Evolutionary conservation across 2,113 vertebrate genomes (phyloP).

Genomic region (Oxyruncus cristatus): DNA sequence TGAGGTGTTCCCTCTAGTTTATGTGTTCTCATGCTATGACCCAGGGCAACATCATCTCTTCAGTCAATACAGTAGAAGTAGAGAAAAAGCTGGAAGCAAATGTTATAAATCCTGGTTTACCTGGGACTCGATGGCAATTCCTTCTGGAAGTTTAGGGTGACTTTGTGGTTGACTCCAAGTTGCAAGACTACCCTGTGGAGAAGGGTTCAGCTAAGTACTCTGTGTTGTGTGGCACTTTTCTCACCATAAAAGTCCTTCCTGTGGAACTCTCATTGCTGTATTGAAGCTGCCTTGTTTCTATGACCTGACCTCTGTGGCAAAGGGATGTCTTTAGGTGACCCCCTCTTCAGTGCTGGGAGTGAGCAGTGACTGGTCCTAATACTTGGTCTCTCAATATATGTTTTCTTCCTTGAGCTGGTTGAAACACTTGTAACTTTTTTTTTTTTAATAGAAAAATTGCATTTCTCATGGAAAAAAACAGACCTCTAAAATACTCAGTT

Average conservation of each 20-base stretch:
- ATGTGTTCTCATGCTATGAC: background rate
- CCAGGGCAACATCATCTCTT: background rate
- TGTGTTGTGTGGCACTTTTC: background rate
- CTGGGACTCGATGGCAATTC: background rate
- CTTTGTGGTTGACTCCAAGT: background rate
- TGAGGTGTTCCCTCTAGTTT: background rate
- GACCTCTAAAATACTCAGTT: background rate
- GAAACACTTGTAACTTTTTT: background rate
- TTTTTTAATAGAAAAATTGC: background rate
- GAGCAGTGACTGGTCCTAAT: background rate
- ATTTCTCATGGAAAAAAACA: background rate
- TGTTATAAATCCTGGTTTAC: background rate
- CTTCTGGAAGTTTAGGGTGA: background rate
- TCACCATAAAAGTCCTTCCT: background rate
- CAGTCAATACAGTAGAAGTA: background rate
- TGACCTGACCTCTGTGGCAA: background rate
- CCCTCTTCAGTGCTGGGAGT: background rate
- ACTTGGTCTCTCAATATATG: fast-evolving
- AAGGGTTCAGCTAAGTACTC: background rate
- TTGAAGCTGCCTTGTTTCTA: background rate
- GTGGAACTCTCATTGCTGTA: fast-evolving
- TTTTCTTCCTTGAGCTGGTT: background rate
- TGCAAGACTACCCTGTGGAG: background rate
- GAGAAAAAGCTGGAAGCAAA: background rate
- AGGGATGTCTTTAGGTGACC: background rate